Base-by-base conservation (phyloP, 2,888 invertebrate species). In the Tanypteryx hageni region DNA sequence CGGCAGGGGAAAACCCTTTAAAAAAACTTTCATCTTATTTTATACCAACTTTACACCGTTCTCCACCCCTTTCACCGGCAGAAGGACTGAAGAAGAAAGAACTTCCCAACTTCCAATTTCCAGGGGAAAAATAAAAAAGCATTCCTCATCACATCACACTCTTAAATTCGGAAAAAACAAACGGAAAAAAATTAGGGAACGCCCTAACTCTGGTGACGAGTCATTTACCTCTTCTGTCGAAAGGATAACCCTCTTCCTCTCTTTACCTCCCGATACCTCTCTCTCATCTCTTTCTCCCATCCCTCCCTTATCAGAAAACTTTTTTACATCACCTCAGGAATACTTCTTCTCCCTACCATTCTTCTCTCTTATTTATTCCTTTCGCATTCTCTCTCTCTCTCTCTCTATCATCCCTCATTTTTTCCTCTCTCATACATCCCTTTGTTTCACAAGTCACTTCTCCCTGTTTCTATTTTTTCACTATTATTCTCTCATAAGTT, bases 151-250 rank as follows among this genome's bases (percentile, higher is more conserved):
- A 44, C 14, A 11, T 18, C 10, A 44, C 16, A 11, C 9, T 16
- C 44, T 4, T 18, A 44, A 16, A 64, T 61, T 44, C n/a, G 14
- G 13, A 16, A 44, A 44, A 13, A 44, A 18, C 44, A 44, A 44
- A 89, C 18, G 9, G n/a, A 56, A 83, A n/a, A n/a, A 89, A 11
- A 13, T n/a, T 44, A 64, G 68, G 11, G 10, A 31, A 44, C 31
- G 31, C 56, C 61, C 11, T 56, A 11, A 31, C 57, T 64, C 7
- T 18, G 64, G 44, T 89, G 31, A 64, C 64, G 64, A 44, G 31
- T 89, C 10, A 31, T 61, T 64, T 89, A 86, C 61, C 59, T 61
- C 59, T 31, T 7, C 27, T 86, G 86, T 59, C 61, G 16, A 83
- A 57, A 83, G 57, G 83, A 83, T 83, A 83, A 44, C 18, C 0